A percentile compares a stretch with the other conserved stretches of the same genome.
These are phyloP conservation scores for Rhyzopertha dominica DNA, from an alignment of 1,140 invertebrate species.

Conservation along the genomic window DNA sequence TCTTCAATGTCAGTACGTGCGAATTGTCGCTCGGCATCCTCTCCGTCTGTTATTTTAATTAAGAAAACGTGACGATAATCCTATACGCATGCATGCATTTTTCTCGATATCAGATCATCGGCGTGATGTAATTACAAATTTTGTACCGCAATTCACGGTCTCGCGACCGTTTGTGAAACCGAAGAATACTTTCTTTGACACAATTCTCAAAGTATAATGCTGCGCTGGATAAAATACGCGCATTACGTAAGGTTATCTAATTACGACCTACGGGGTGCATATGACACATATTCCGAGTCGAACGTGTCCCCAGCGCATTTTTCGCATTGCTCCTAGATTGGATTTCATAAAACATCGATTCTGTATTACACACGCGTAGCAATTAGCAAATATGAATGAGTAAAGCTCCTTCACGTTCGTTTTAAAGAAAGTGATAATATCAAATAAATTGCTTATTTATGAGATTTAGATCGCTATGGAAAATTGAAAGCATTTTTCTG, in stretches of 20 bases:
- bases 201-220: slow-evolving; percentile 27
- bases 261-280: slow-evolving; percentile 2
- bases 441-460: slow-evolving; percentile 9
- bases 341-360: no score
- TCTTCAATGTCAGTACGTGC: background rate
- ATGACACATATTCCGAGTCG: slow-evolving; percentile 12
- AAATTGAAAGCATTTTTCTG: slow-evolving; percentile 7
- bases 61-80: background rate
- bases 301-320: slow-evolving; percentile 6
- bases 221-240: no score
- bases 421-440: no score
- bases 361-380: no score
- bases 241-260: slow-evolving; percentile 14
- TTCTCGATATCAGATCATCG: background rate
- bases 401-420: no score
- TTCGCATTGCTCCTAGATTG: no score
- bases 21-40: background rate
- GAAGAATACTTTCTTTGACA: slow-evolving; percentile 22
- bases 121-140: background rate
- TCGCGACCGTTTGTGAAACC: background rate
- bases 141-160: slow-evolving; percentile 4
- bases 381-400: no score
- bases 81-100: background rate
- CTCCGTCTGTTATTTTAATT: background rate
- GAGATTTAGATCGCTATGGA: slow-evolving; percentile 7